Base-by-base conservation (phyloP, 2,113 vertebrate genomes). In the Jacana jacana region DNA sequence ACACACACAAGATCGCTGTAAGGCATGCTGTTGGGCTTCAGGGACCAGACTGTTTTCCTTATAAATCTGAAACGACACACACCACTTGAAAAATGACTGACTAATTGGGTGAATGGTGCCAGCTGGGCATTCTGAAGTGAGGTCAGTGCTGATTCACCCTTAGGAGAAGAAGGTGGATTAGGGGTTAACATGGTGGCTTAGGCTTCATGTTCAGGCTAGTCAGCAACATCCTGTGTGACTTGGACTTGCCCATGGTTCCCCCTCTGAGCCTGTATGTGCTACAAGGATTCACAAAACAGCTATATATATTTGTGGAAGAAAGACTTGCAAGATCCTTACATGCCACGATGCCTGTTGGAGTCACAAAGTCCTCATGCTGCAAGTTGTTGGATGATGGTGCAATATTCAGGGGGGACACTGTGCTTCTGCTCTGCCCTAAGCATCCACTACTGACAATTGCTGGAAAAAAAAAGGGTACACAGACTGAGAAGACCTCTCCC, bases 41-140 rank as follows among this genome's bases (percentile, higher is more conserved):
- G 24, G 39, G 23, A 57, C 25, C 24, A 65, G 30, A 16, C 8
- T 84, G 71, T 83, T 66, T 68, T 23, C 63, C n/a, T 54, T 95
- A 61, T 80, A 57, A 52, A 69, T 40, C 39, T 55, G 58, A 89
- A 82, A 46, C 6, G 35, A 25, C 18, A 52, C 24, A 57, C 27
- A 37, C 2, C 0, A 4, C 86, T 86, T 93, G 66, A 93, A 95
- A 93, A 97, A 52, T 58, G 69, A 46, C 89, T 85, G 70, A 33
- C 61, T 79, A 66, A 6, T 55, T 23, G 39, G 23, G 49, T 93
- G 40, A 86, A 49, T 35, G 22, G 16, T 77, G 49, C 31, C 48
- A 81, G 23, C 30, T 58, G 64, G 27, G 44, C 28, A 66, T 60
- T 58, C 54, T 40, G 69, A 91, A 75, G 72, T 33, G 55, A 78